Evolutionary conservation across 2,888 invertebrate genomes (phyloP).

Genomic region (Onchidella celtica): DNA sequence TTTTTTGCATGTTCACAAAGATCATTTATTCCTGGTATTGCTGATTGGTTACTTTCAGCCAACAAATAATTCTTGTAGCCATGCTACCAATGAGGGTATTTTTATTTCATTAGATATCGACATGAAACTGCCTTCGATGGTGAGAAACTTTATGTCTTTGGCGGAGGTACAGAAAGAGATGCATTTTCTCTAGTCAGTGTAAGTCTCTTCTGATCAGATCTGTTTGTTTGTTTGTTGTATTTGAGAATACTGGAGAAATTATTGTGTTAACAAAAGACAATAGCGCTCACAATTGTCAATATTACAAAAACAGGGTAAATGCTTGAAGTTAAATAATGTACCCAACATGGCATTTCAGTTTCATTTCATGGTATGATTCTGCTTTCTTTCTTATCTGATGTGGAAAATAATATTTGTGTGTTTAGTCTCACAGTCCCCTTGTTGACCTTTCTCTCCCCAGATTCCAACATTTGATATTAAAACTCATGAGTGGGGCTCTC

Average conservation of each 20-base stretch:
- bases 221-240: background rate
- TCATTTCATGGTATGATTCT: too few species aligned
- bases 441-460: background rate
- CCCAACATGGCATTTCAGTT: too few species aligned
- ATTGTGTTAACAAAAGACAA: background rate
- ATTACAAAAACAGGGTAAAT: too few species aligned
- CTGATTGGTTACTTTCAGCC: too few species aligned
- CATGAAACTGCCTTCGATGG: conserved; percentile 49
- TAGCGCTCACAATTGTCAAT: too few species aligned
- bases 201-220: conserved; percentile 37
- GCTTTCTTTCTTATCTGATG: background rate
- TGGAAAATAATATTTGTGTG: background rate
- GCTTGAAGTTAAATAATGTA: too few species aligned
- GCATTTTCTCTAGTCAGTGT: conserved; percentile 45
- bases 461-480: conserved; percentile 66
- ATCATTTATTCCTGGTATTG: too few species aligned
- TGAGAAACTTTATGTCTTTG: conserved; percentile 43
- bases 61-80: too few species aligned
- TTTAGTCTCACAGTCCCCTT: background rate
- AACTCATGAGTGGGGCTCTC: conserved; percentile 32
- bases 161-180: conserved; percentile 42
- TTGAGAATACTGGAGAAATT: background rate
- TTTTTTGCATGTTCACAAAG: too few species aligned
- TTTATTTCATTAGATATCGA: conserved; percentile 37
- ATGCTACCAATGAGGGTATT: too few species aligned